A percentile compares a stretch with the other conserved stretches of the same genome.
These are phyloP conservation scores for Acleris laterana DNA, from an alignment of 2,888 invertebrate genomes.

Conservation along the genomic window DNA sequence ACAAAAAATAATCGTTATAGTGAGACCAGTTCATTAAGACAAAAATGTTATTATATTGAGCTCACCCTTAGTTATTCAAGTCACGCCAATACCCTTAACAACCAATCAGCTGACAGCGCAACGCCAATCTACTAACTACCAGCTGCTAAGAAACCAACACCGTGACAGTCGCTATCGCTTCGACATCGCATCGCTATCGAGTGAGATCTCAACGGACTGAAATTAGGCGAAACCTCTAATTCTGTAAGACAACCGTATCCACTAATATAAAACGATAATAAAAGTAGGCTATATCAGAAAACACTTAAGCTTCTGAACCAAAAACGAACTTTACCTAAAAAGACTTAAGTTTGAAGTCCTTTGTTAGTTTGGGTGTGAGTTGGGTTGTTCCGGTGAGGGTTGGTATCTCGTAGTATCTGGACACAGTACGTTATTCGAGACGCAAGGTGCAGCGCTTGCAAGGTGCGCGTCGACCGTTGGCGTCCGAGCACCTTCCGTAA, in stretches of 20 bases:
- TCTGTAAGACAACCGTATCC: constrained; percentile 79
- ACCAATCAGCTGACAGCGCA: constrained; percentile 22
- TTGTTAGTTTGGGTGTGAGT: constrained; percentile 15
- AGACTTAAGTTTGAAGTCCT: constrained; percentile 26
- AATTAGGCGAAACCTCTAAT: constrained; percentile 66
- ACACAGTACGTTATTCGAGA: constrained; percentile 56
- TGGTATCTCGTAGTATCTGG: constrained; percentile 76
- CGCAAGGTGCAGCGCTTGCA: constrained; percentile 77
- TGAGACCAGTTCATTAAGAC: too few relatives aligned
- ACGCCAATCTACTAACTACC: constrained; percentile 10
- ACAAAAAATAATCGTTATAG: too few relatives aligned
- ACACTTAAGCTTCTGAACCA: constrained; percentile 15
- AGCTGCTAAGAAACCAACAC: constrained; percentile 46
- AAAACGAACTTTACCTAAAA: constrained; percentile 26
- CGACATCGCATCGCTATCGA: constrained; percentile 51
- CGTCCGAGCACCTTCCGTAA: constrained; percentile 57
- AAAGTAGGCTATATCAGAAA: constrained; percentile 71
- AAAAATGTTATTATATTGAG: too few relatives aligned
- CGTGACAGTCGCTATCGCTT: constrained; percentile 47
- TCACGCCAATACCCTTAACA: constrained; percentile 28
- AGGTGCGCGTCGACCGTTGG: constrained; percentile 78
- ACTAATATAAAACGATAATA: constrained; percentile 70
- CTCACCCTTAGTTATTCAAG: constrained; percentile 15
- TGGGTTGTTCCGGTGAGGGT: constrained; percentile 49
- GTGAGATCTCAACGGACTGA: constrained; percentile 68